Conservation (phyloP, 1,140 invertebrate species). For the Ceratosolen solmsi region DNA sequence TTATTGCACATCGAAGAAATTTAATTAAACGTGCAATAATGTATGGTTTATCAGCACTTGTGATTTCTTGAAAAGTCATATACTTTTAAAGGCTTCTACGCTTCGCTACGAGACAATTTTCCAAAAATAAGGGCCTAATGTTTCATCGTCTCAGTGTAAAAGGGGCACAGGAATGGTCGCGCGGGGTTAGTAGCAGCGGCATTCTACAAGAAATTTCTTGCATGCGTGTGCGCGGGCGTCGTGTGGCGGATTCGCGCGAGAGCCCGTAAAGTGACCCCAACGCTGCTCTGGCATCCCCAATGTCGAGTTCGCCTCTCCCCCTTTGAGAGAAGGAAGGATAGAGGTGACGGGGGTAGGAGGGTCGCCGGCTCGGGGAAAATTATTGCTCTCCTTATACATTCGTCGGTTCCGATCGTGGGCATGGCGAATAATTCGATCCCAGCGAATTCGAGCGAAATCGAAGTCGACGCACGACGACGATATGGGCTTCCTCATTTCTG, state of each 20-base stretch:
- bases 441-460: slow-evolving; percentile 58
- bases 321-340: slow-evolving; percentile 31
- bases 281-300: slow-evolving; percentile 53
- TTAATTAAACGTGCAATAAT: no score
- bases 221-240: neutral
- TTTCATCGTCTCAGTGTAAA: no score
- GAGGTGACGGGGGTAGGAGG: slow-evolving; percentile 24
- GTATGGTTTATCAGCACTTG: no score
- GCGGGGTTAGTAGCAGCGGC: no score
- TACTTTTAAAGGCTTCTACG: no score
- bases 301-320: slow-evolving; percentile 56
- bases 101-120: no score
- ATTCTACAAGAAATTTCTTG: slow-evolving; percentile 46
- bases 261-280: slow-evolving; percentile 72
- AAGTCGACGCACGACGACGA: slow-evolving; percentile 44
- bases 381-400: slow-evolving; percentile 73
- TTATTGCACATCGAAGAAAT: no score
- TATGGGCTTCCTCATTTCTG: neutral
- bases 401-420: slow-evolving; percentile 60
- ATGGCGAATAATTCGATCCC: slow-evolving; percentile 63
- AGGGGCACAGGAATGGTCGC: no score
- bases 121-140: no score
- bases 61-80: no score
- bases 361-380: slow-evolving; percentile 62
- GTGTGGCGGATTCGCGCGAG: slow-evolving; percentile 56